Evolutionary conservation across 2,797 vertebrate species (phyloP).

Genomic region (Eremophila alpestris): DNA sequence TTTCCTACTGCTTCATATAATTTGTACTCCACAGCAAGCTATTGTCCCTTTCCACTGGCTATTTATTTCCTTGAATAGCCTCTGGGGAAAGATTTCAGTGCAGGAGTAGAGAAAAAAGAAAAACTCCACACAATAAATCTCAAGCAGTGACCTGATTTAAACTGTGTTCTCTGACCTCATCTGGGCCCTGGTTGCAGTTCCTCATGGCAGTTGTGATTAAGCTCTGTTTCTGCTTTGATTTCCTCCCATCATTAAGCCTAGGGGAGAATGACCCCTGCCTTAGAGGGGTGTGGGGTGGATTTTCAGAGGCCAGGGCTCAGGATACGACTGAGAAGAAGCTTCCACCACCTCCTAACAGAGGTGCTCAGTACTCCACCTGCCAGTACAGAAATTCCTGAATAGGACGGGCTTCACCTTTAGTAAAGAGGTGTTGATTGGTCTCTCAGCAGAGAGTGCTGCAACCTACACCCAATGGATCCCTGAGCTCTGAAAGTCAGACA

Average conservation of each 20-base stretch:
- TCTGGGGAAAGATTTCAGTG: constrained; percentile 63
- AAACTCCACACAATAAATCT: constrained; percentile 52
- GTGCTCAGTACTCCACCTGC: background rate
- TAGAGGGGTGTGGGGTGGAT: background rate
- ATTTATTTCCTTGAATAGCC: constrained; percentile 71
- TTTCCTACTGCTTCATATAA: constrained; percentile 69
- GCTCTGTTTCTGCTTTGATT: background rate
- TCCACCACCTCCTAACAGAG: background rate
- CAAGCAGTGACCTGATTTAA: constrained; percentile 55
- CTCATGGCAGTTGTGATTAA: background rate
- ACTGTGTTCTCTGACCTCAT: constrained; percentile 30
- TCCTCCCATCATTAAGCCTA: background rate
- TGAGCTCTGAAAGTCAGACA: constrained; percentile 22
- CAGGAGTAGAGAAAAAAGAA: constrained; percentile 37
- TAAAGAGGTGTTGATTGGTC: background rate
- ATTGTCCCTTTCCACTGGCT: constrained; percentile 64
- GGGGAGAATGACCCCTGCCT: background rate
- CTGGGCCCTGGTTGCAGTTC: background rate
- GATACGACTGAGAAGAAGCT: background rate
- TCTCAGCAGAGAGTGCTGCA: background rate
- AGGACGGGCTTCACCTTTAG: background rate
- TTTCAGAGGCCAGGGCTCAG: background rate
- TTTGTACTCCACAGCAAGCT: constrained; percentile 63
- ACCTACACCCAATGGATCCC: background rate
- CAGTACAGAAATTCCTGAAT: background rate